These are phyloP conservation scores for Listronotus oregonensis DNA, from an alignment of 1,140 invertebrate genomes.

Conservation along the genomic window DNA sequence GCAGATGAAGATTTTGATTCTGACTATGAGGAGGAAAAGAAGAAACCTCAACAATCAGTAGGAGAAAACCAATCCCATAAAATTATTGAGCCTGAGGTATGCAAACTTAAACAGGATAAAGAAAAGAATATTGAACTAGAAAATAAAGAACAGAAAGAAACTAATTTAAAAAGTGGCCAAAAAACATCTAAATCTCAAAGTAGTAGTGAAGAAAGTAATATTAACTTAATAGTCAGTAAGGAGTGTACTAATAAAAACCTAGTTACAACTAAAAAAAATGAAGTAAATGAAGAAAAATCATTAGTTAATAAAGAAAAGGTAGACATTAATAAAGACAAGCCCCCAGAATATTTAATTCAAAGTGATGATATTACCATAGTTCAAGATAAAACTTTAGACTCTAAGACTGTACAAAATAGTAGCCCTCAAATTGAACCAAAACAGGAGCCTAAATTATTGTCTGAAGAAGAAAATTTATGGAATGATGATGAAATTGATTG, in stretches of 20 bases:
- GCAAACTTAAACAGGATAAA: constrained; percentile 10
- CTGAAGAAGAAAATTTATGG: constrained; percentile 49
- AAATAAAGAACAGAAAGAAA: too few relatives aligned
- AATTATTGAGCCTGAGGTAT: constrained; percentile 24
- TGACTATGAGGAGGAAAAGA: constrained; percentile 53
- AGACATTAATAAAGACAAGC: neutral
- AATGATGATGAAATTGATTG: constrained; percentile 48
- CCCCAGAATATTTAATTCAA: too few relatives aligned
- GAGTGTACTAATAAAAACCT: too few relatives aligned
- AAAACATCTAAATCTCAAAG: neutral
- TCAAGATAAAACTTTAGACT: too few relatives aligned
- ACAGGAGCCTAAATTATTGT: neutral
- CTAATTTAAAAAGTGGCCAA: neutral
- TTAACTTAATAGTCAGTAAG: too few relatives aligned
- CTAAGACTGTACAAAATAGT: too few relatives aligned
- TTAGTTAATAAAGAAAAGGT: too few relatives aligned
- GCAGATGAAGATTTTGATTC: constrained; percentile 64
- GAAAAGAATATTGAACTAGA: neutral
- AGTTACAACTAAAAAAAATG: too few relatives aligned
- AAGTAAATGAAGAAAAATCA: too few relatives aligned
- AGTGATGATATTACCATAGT: too few relatives aligned
- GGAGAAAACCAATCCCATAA: neutral
- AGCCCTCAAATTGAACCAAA: neutral
- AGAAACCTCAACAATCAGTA: constrained; percentile 9
- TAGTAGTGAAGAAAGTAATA: too few relatives aligned